Evolutionary conservation across 2,888 invertebrate genomes (phyloP).

Genomic region (Xestia c-nigrum): DNA sequence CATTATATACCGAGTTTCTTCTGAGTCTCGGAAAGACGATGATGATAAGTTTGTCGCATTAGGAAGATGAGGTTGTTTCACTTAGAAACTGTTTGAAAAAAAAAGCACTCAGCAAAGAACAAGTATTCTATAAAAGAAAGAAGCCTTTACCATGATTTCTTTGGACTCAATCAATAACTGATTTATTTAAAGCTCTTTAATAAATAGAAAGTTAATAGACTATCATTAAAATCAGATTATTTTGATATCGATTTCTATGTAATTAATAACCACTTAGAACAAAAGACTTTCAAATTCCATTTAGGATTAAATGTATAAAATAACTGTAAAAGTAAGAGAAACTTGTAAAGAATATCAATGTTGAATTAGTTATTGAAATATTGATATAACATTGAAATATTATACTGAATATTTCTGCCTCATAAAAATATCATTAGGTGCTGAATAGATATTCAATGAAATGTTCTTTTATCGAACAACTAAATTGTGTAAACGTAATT

Average conservation of each 20-base stretch:
- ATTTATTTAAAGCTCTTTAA: neutral
- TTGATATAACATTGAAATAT: conserved; percentile 31
- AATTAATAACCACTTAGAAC: conserved; percentile 35
- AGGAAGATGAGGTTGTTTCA: neutral
- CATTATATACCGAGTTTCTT: neutral
- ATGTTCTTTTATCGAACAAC: conserved; percentile 28
- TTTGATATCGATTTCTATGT: conserved; percentile 17
- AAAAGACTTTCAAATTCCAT: conserved; percentile 15
- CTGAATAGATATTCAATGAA: conserved; percentile 34
- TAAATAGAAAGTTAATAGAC: neutral
- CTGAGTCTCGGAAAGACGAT: neutral
- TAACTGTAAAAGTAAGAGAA: neutral
- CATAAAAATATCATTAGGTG: conserved; percentile 45
- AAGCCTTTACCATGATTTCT: neutral
- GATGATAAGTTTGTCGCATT: neutral
- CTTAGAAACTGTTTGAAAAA: neutral
- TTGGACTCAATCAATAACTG: neutral
- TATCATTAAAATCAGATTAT: conserved; percentile 31
- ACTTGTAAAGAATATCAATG: conserved; percentile 42
- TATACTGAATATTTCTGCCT: conserved; percentile 6
- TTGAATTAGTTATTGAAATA: conserved; percentile 36
- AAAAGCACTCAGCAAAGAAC: neutral
- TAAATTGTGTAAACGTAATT: conserved; percentile 42
- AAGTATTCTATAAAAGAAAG: neutral
- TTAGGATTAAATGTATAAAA: conserved; percentile 12